Base-by-base conservation (phyloP, 2,888 invertebrate genomes). In the Alloplasta piceator region DNA sequence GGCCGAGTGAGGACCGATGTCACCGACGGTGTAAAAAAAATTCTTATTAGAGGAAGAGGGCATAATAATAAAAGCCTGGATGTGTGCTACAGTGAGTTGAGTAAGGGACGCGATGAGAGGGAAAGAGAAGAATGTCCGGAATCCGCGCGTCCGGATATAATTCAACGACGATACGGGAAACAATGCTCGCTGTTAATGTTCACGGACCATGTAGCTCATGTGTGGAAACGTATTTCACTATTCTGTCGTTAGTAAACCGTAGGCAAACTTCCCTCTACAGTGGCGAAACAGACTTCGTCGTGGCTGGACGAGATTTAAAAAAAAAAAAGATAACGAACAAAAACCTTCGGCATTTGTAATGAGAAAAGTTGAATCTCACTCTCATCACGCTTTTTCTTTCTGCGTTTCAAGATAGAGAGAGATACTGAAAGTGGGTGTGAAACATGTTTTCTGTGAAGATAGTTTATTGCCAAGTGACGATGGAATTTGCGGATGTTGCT, bases 401-500 rank as follows among this genome's bases (percentile, higher is more conserved):
- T 26, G 26, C 26, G 26, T 26, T 26, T 26, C 26, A 26, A 12
- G 41, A 9, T 6, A 41, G 12, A 64, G 66, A 66, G 48, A 36
- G 46, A 67, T 79, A 56, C n/a, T 16, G 74, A 84, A 75, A 61
- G 73, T 63, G 66, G 66, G 3, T 26, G 78, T 74, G 78, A 63
- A 67, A 92, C 3, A 26, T 92, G 92, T 92, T 90, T 86, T 90
- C 89, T 43, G 87, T 92, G 77, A 89, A 89, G 86, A 90, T 91
- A 76, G 90, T 92, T 80, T 92, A 92, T 75, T 90, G 87, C 72
- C 92, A 92, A 86, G 89, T 92, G 82, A 91, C 91, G 38, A 89
- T 92, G 90, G 91, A 92, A 82, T 89, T 90, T 68, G 88, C 79
- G 68, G 86, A 89, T 58, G 80, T 78, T n/a, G 83, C 82, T 26